A percentile compares a stretch with the other conserved stretches of the same genome.
Conservation (phyloP, 2,113 vertebrate species). For the Ceyx cyanopectus region DNA sequence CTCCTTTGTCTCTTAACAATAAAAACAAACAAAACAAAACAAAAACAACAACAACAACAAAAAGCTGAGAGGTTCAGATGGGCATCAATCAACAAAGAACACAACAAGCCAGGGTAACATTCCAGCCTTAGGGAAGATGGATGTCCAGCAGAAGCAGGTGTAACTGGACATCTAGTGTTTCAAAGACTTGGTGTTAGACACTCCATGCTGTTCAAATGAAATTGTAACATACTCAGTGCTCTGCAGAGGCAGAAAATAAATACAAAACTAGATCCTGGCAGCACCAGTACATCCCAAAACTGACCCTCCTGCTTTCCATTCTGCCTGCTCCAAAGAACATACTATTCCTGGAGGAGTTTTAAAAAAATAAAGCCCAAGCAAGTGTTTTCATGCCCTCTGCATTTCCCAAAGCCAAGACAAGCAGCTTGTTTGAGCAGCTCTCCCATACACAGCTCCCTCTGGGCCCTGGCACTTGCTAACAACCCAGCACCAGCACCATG, state of each 20-base stretch:
- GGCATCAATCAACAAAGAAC: neutral
- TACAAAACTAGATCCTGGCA: neutral
- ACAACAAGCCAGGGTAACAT: neutral
- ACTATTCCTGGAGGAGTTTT: neutral
- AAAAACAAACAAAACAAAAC: neutral
- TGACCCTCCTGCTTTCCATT: neutral
- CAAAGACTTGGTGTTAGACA: neutral
- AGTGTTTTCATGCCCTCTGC: neutral
- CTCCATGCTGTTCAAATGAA: neutral
- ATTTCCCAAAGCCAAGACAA: neutral
- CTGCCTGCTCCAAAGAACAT: neutral
- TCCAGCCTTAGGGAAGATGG: neutral
- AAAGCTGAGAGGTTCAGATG: neutral
- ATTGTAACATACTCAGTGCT: neutral
- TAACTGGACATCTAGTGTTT: neutral
- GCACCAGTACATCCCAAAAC: neutral
- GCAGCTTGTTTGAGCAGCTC: neutral
- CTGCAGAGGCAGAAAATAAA: conserved; percentile 3
- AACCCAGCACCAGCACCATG: rapidly evolving
- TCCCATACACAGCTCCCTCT: neutral
- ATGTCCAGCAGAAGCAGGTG: neutral
- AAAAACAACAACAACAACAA: too few species aligned
- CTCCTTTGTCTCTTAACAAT: neutral
- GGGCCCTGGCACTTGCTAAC: neutral
- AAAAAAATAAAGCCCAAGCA: neutral